Percentiles rank a stretch among this genome's conserved stretches.
phyloP scores from a whole-genome alignment of 64 coral and sea anemone species.

The Stichodactyla helianthus region DNA sequence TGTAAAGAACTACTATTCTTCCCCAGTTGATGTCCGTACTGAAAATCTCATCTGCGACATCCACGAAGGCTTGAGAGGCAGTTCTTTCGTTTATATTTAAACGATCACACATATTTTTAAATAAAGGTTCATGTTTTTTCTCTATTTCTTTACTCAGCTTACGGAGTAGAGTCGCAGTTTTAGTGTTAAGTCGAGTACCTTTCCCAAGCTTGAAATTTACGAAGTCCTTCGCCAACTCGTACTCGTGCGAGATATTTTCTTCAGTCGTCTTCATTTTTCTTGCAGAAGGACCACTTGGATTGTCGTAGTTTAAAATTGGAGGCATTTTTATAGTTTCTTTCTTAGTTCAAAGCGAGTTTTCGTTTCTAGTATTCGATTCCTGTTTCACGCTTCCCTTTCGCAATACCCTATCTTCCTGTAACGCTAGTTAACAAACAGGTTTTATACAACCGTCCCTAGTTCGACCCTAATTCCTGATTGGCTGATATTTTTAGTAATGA shows the following conservation, averaged over 20 bases:
- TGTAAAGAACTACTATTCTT: slow-evolving; percentile 65
- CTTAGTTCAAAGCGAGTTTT: not conserved
- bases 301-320: slow-evolving; percentile 16
- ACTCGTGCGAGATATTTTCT: slow-evolving; percentile 48
- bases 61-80: slow-evolving; percentile 43
- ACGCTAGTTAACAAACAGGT: not conserved
- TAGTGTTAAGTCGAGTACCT: slow-evolving; percentile 29
- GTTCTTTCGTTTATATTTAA: slow-evolving; percentile 47
- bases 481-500: slow-evolving; percentile 40
- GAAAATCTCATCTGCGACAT: slow-evolving; percentile 81
- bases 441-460: not conserved
- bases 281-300: not conserved
- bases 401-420: not conserved
- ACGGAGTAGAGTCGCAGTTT: slow-evolving; percentile 33
- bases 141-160: slow-evolving; percentile 63
- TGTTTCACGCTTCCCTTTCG: not conserved
- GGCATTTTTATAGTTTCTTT: slow-evolving; percentile 33
- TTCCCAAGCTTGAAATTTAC: slow-evolving; percentile 57
- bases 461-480: not conserved
- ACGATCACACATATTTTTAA: slow-evolving; percentile 80
- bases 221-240: slow-evolving; percentile 52
- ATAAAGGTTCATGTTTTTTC: slow-evolving; percentile 64
- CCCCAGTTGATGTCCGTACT: slow-evolving; percentile 77
- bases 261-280: slow-evolving; percentile 54
- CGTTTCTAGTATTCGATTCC: not conserved